Evolutionary conservation across 2,888 invertebrate species (phyloP).

Genomic region (Himalopsyche tibetana): DNA sequence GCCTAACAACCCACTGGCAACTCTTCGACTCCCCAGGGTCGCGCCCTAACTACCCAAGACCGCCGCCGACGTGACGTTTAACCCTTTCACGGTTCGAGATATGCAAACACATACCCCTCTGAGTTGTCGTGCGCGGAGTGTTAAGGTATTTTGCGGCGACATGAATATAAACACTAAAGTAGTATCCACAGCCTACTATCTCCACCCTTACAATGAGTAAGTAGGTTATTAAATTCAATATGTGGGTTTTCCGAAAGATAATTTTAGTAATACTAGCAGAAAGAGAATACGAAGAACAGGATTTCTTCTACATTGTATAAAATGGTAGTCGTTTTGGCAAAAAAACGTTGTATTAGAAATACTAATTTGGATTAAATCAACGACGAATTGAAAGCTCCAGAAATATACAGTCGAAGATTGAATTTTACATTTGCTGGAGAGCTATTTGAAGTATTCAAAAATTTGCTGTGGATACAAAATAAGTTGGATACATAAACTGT

Average conservation of each 20-base stretch:
- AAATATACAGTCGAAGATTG: not conserved
- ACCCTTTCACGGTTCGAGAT: constrained; percentile 34
- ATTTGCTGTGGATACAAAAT: too few relatives aligned
- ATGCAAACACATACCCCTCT: constrained; percentile 13
- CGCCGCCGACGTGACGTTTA: constrained; percentile 31
- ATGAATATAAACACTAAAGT: constrained; percentile 3
- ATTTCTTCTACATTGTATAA: not conserved
- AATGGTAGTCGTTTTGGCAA: not conserved
- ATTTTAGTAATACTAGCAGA: not conserved
- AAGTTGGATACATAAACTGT: too few relatives aligned
- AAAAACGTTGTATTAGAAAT: not conserved
- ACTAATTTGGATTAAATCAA: not conserved
- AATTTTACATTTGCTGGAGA: not conserved
- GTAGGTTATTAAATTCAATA: constrained; percentile 4
- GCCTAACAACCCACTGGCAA: constrained; percentile 31
- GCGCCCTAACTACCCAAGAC: constrained; percentile 24
- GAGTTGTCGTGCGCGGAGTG: constrained; percentile 10
- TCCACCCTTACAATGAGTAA: not conserved
- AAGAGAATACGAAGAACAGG: not conserved
- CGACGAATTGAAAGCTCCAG: not conserved
- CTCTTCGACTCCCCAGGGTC: constrained; percentile 20
- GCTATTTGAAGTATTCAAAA: too few relatives aligned
- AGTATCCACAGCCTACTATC: not conserved
- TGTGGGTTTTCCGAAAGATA: not conserved
- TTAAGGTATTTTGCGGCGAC: constrained; percentile 34